phyloP scores from a whole-genome alignment of 2,113 vertebrate species.

The Hydrochoerus hydrochaeris region DNA sequence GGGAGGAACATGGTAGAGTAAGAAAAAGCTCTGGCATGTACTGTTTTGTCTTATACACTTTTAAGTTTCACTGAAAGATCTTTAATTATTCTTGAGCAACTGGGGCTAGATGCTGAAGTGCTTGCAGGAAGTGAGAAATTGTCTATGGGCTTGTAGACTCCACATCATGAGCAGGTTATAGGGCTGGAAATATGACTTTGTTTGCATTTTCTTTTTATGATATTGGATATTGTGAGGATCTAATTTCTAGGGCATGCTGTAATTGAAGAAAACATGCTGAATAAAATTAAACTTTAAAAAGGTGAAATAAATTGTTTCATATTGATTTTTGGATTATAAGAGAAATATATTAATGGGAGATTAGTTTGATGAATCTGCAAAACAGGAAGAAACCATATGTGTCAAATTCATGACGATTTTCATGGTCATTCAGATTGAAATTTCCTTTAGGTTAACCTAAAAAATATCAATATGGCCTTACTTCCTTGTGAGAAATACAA shows the following conservation, averaged over 20 bases:
- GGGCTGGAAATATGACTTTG: neutral
- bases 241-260: neutral
- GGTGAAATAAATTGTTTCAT: neutral
- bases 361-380: neutral
- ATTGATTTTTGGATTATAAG: slow-evolving; percentile 23
- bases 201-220: neutral
- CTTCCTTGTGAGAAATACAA: slow-evolving; percentile 48
- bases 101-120: neutral
- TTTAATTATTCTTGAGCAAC: neutral
- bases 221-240: neutral
- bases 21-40: neutral
- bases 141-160: neutral
- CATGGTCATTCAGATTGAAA: neutral
- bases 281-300: slow-evolving; percentile 11
- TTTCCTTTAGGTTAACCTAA: neutral
- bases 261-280: slow-evolving; percentile 11
- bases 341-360: neutral
- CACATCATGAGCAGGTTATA: neutral
- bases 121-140: neutral
- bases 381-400: neutral
- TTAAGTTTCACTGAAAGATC: neutral
- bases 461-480: neutral
- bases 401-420: neutral
- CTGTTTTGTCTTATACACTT: neutral
- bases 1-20: neutral